Evolutionary conservation across 1,140 invertebrate genomes (phyloP), one percentile per base, ranked within the genome.

Genomic region (Leptopilina clavipes): DNA sequence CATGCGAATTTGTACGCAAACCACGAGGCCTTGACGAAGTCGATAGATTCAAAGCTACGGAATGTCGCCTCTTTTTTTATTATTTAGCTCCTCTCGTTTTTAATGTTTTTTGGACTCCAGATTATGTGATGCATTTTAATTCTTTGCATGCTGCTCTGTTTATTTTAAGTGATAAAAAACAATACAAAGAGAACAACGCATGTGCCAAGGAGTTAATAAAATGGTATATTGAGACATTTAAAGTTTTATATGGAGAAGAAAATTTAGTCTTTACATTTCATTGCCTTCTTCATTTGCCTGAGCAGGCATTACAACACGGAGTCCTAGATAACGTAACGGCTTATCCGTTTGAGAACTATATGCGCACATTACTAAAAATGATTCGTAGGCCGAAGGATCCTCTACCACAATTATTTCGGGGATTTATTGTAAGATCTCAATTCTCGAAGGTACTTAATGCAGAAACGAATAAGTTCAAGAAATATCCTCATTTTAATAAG

Each of bases 1-100:
- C 75, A 3, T 10, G 48, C 22, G 80, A 84, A 82, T 83, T 84
- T 76, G 65, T 65, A n/a, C 70, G 77, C 59, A 79, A 77, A 72
- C 73, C 73, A 19, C 43, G 74, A 59, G 71, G 71, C 25, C 11
- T 83, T 3, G 52, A 76, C 43, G 77, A 79, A 3, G 14, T 81
- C 0, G 59, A 52, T 37, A 31, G 75, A 48, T 84, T 77, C 74
- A 81, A 83, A 73, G 76, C 81, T 5, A 74, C 77, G 0, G 77
- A 84, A 65, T 79, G 56, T 77, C 48, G 79, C 11, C 70, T 77
- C 37, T 78, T 83, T 72, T 17, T 83, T 31, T 59, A 82, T 40
- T 81, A 84, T 70, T 76, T 48, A n/a, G 76, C 73, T 22, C 73
- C 78, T 37, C 44, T 83, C 8, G 56, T 81, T 18, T 71, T 84